Base-by-base conservation (phyloP, 53 echinoderm and acorn worm genomes). In the Echinometra lucunter region DNA sequence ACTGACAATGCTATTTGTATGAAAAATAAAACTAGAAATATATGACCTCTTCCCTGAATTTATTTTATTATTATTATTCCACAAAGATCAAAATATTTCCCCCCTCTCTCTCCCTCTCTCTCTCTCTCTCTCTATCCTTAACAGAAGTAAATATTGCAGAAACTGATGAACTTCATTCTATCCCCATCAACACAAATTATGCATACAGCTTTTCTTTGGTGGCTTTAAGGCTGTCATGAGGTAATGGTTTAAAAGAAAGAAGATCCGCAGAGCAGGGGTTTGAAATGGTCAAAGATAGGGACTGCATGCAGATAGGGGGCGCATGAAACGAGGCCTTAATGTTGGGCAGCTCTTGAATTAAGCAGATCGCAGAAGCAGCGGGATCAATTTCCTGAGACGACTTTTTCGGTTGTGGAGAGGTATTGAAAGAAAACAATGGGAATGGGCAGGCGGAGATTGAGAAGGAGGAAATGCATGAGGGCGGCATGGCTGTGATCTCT, bases 381-480 rank as follows among this genome's bases (percentile, higher is more conserved):
- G 91, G 91, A 91, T 91, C 91, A 91, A 91, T 91, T 91, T 91
- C 91, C 91, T 91, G 91, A 45, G 91, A 58, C 67, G 69, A 91
- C 69, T 91, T 91, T n/a, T 91, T 63, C 27, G 45, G 45, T 63
- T 67, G 91, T 91, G 66, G 91, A 91, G 91, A 67, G 91, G 67
- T 91, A 91, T 91, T 91, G 91, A 91, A 67, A 91, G 91, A 91
- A 91, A 91, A 91, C 91, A 91, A 91, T 91, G 44, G 27, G 89
- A 66, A 91, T 67, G 91, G 91, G 91, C 69, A 66, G 69, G 91
- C 66, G 91, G 91, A 67, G 91, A 91, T 66, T 89, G 89, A 57
- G 60, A 60, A 35, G 89, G 89, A 40, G 88, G 19, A 56, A 32
- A 38, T 88, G 88, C 60, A 30, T 6, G 58, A 58, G 60, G 40